A percentile compares a stretch with the other conserved stretches of the same genome.
These are phyloP conservation scores for Gymnoscopelus braueri DNA, from an alignment of 2,797 vertebrate genomes.

Conservation along the genomic window DNA sequence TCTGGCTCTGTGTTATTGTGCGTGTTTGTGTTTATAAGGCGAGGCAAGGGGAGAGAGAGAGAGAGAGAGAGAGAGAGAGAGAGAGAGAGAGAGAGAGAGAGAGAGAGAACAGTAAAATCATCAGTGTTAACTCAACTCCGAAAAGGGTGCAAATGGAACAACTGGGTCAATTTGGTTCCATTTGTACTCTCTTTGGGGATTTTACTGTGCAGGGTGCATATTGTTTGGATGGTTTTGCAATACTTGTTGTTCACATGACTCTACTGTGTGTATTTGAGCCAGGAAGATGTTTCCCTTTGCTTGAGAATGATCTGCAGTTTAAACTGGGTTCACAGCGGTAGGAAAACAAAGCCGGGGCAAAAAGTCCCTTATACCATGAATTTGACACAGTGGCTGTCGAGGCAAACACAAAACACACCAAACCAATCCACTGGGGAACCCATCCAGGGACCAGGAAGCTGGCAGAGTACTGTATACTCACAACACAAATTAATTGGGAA, in stretches of 20 bases:
- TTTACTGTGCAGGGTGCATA: no score
- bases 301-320: slow-evolving; percentile 37
- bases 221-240: slow-evolving; percentile 16
- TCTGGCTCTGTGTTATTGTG: slow-evolving; percentile 45
- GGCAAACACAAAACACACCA: slow-evolving; percentile 68
- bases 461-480: slow-evolving; percentile 41
- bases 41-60: slow-evolving; percentile 31
- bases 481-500: slow-evolving; percentile 78
- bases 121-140: not conserved
- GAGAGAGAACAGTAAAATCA: not conserved
- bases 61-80: slow-evolving; percentile 6
- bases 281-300: slow-evolving; percentile 27
- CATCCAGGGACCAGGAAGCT: slow-evolving; percentile 68
- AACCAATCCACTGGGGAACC: slow-evolving; percentile 70
- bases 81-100: slow-evolving; percentile 25
- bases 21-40: slow-evolving; percentile 57
- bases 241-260: slow-evolving; percentile 36
- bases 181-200: no score
- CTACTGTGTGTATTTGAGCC: slow-evolving; percentile 6
- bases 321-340: slow-evolving; percentile 39
- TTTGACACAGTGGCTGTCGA: slow-evolving; percentile 68
- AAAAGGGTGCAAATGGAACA: no score
- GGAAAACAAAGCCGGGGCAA: slow-evolving; percentile 50
- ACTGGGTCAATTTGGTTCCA: no score
- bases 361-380: slow-evolving; percentile 54